phyloP scores from a whole-genome alignment of 2,888 invertebrate genomes.

The Cheilosia variabilis region DNA sequence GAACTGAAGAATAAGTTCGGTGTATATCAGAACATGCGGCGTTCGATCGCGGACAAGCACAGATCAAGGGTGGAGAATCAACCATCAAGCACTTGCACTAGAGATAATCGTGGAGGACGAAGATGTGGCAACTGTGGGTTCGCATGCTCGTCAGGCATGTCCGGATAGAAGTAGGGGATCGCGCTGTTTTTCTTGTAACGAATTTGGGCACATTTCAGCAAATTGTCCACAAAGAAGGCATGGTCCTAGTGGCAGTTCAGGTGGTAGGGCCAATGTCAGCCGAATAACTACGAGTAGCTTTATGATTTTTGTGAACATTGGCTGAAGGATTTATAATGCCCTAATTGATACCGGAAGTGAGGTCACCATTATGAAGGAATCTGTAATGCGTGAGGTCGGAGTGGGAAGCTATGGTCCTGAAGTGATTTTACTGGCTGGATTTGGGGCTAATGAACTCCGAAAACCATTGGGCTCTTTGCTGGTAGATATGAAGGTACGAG shows the following conservation, averaged over 20 bases:
- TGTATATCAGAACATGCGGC: conserved; percentile 1
- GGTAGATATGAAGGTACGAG: too few species aligned
- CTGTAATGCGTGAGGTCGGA: background rate
- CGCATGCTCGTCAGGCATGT: conserved; percentile 5
- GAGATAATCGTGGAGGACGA: background rate
- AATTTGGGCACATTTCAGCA: too few species aligned
- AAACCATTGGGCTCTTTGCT: background rate
- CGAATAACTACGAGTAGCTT: too few species aligned
- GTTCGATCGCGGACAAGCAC: background rate
- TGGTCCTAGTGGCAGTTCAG: background rate
- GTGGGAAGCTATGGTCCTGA: background rate
- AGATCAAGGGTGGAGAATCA: conserved; percentile 6
- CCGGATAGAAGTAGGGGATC: conserved; percentile 18
- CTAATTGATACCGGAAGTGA: too few species aligned
- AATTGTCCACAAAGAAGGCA: too few species aligned
- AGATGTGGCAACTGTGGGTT: conserved; percentile 22
- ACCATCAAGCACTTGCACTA: background rate
- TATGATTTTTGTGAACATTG: too few species aligned
- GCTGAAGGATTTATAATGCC: too few species aligned
- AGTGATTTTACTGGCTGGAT: background rate
- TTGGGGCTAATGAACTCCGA: background rate
- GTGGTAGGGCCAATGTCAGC: too few species aligned
- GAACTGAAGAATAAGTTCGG: conserved; percentile 10
- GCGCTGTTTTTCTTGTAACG: too few species aligned
- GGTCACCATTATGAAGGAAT: too few species aligned